A percentile compares a stretch with the other conserved stretches of the same genome.
Evolutionary conservation across 2,113 vertebrate genomes (phyloP).

Genomic region (Acanthisitta chloris): DNA sequence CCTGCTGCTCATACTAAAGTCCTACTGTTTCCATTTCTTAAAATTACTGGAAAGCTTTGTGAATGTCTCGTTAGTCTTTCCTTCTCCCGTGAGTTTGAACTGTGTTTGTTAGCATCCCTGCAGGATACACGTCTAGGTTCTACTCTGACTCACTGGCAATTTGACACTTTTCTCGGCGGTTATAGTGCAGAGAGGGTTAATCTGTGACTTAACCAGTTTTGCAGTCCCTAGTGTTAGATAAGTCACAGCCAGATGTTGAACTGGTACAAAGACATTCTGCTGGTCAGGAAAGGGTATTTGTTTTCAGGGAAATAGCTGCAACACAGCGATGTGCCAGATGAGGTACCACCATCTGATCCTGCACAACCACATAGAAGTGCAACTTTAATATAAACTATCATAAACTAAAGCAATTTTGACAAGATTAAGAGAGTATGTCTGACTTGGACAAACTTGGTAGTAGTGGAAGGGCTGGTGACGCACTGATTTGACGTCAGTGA

Average conservation of each 20-base stretch:
- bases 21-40: slow-evolving; percentile 15
- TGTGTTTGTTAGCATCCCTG: neutral
- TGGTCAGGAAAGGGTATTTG: neutral
- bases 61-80: neutral
- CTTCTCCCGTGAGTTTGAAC: neutral
- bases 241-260: neutral
- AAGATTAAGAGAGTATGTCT: neutral
- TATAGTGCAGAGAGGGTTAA: neutral
- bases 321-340: neutral
- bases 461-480: neutral
- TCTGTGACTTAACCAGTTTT: neutral
- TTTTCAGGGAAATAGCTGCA: neutral
- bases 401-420: neutral
- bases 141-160: neutral
- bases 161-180: neutral
- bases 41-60: neutral
- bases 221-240: neutral
- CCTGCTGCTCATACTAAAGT: slow-evolving; percentile 51
- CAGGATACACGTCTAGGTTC: neutral
- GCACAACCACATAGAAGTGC: neutral
- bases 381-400: neutral
- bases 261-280: neutral
- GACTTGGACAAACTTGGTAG: neutral
- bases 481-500: neutral
- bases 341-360: neutral